Evolutionary conservation across 1,140 invertebrate species (phyloP).

Genomic region (Goniozus legneri): DNA sequence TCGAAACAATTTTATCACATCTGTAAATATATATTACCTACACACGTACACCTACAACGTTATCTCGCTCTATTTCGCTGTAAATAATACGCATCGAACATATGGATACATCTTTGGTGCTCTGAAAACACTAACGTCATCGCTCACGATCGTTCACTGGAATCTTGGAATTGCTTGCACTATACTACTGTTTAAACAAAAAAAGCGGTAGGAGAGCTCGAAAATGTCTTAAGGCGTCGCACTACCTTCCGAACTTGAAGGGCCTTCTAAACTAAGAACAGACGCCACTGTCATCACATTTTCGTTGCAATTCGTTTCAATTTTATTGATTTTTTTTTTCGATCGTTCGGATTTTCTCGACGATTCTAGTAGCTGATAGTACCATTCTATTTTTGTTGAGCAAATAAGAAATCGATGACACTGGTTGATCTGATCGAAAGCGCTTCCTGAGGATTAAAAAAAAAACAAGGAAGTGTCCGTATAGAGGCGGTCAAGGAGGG

Average conservation of each 20-base stretch:
- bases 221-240: neutral
- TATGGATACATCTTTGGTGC: slow-evolving; percentile 48
- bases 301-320: neutral
- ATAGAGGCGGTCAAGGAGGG: neutral
- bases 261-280: neutral
- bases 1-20: slow-evolving; percentile 53
- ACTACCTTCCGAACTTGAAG: neutral
- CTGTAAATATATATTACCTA: slow-evolving; percentile 42
- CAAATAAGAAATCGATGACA: too few relatives aligned
- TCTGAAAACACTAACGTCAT: slow-evolving; percentile 51
- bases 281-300: neutral
- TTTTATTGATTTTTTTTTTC: neutral
- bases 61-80: slow-evolving; percentile 53
- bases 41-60: slow-evolving; percentile 50
- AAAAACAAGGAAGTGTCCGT: neutral
- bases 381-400: too few relatives aligned
- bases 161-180: slow-evolving; percentile 53
- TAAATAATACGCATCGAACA: slow-evolving; percentile 52
- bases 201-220: slow-evolving; percentile 9
- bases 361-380: too few relatives aligned
- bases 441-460: neutral
- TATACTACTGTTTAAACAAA: slow-evolving; percentile 43
- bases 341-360: neutral
- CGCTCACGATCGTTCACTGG: slow-evolving; percentile 51
- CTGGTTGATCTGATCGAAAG: neutral